Percentiles rank a stretch among this genome's conserved stretches.
Conservation (phyloP, 2,797 vertebrate genomes). For the Syndactyla subalaris region DNA sequence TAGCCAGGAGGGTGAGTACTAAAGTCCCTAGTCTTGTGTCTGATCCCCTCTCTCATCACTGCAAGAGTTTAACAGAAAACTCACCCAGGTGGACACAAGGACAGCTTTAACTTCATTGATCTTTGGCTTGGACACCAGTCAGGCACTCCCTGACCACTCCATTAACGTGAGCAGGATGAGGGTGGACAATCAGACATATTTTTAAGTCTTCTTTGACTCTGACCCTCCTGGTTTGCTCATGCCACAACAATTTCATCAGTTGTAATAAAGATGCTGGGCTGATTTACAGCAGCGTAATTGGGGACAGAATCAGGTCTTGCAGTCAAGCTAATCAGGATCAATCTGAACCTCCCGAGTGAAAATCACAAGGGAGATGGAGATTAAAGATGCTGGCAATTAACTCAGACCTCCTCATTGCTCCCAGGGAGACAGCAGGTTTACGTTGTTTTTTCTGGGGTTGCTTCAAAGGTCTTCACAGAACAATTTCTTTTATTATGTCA, state of each 20-base stretch:
- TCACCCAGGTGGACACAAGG: neutral
- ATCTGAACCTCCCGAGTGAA: neutral
- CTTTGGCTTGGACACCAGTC: neutral
- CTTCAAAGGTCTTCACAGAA: neutral
- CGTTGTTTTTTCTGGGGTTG: conserved; percentile 1
- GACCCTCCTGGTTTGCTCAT: neutral
- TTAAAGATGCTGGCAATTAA: conserved; percentile 30
- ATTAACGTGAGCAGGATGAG: neutral
- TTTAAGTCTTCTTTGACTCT: neutral
- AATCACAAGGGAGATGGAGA: conserved; percentile 20
- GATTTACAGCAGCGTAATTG: neutral
- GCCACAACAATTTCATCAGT: neutral
- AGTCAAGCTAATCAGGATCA: conserved; percentile 40
- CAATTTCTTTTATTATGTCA: neutral
- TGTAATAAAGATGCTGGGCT: neutral
- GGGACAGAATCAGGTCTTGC: conserved; percentile 29
- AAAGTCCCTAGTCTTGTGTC: neutral
- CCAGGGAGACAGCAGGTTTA: conserved; percentile 16
- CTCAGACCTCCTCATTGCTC: conserved; percentile 19
- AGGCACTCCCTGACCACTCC: neutral
- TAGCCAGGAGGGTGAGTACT: neutral
- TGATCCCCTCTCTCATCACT: neutral
- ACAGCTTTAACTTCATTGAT: neutral
- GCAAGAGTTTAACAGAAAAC: neutral
- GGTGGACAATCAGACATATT: neutral